Base-by-base conservation (phyloP, 2,113 vertebrate species). In the Philantomba maxwellii region DNA sequence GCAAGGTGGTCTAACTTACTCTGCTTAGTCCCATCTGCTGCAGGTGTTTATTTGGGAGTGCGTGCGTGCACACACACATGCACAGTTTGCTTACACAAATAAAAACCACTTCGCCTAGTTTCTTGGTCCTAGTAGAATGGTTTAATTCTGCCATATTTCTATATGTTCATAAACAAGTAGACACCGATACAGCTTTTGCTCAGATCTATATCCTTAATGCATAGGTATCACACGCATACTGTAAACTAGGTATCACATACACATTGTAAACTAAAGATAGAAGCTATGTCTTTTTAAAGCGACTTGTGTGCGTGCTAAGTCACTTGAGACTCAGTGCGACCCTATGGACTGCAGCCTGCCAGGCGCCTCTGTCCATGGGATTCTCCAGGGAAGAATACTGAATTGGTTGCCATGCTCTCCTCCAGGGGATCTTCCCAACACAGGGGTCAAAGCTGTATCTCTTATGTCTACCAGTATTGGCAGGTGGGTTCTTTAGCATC, bases 31-130 rank as follows among this genome's bases (percentile, higher is more conserved):
- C 47, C 11, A 60, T 36, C 30, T 51, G 12, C 47, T 43, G 11
- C 39, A 53, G 6, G 2, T 64, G 19, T 66, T 53, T 45, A 39
- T 23, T 45, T 70, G 19, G 19, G 8, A 26, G 0, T 3, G 47
- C 0, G 1, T 2, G 15, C 0, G 0, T 1, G 30, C 5, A n/a
- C 10, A 81, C 3, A 7, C 17, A 51, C 1, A 21, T 33, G 16
- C 78, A 23, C 2, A 23, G 19, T 53, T 81, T 53, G 47, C 19
- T n/a, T 81, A 23, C 28, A 30, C 17, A 66, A 64, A 70, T 66
- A 43, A 85, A 87, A 49, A 28, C 10, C 10, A 57, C 19, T 19
- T 58, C 9, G 25, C 21, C 17, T 66, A 53, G 5, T 57, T n/a
- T 81, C 21, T 53, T 45, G 43, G 17, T 91, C 2, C 25, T 82